Evolutionary conservation across 2,113 vertebrate genomes (phyloP).

Genomic region (Bujurquina vittata): DNA sequence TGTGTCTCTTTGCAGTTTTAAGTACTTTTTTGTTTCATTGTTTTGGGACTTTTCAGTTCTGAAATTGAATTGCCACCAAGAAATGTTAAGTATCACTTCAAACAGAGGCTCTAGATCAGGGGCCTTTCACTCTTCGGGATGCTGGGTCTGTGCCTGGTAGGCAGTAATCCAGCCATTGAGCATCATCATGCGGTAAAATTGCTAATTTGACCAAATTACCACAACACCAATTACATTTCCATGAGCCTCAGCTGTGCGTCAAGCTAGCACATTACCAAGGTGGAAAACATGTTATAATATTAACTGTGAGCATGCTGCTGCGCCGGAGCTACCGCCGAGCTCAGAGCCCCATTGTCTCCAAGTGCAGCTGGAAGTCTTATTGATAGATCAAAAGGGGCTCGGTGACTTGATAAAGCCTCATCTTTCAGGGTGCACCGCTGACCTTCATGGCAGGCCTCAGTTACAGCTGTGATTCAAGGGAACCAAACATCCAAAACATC

Average conservation of each 20-base stretch:
- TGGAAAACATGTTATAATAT: neutral
- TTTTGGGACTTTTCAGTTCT: neutral
- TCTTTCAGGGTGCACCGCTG: slow-evolving; percentile 47
- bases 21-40: neutral
- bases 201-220: neutral
- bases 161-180: neutral
- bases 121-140: neutral
- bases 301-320: neutral
- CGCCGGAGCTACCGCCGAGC: neutral
- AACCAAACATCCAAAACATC: slow-evolving; percentile 66
- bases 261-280: neutral
- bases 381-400: neutral
- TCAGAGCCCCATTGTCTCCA: neutral
- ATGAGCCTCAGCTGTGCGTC: neutral
- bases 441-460: slow-evolving; percentile 61
- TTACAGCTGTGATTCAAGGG: slow-evolving; percentile 54
- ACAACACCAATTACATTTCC: neutral
- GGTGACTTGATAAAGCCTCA: slow-evolving; percentile 18
- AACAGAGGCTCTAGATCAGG: neutral
- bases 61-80: neutral
- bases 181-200: neutral
- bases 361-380: neutral
- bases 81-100: slow-evolving; percentile 14
- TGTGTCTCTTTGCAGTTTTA: neutral
- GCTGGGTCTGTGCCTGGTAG: neutral